Conservation (phyloP, 2,888 invertebrate genomes). For the Diloba caeruleocephala region DNA sequence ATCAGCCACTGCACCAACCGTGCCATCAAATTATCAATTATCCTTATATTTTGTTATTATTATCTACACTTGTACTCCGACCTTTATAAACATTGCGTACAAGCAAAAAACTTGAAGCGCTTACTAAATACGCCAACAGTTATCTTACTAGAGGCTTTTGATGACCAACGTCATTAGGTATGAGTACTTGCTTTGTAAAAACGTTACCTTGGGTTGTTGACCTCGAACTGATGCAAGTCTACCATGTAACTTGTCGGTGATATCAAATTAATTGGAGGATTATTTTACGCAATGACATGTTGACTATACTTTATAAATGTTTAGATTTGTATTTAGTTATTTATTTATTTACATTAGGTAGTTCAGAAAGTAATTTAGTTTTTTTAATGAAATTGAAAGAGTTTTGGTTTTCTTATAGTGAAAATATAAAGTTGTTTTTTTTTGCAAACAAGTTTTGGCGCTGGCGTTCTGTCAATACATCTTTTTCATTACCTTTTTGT, state of each 20-base stretch:
- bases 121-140: constrained; percentile 20
- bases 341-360: no score
- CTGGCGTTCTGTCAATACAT: no score
- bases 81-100: constrained; percentile 20
- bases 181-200: constrained; percentile 5
- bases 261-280: not conserved
- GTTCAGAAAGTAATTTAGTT: no score
- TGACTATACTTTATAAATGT: not conserved
- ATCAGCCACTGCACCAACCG: no score
- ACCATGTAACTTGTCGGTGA: not conserved
- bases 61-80: not conserved
- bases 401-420: no score
- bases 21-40: no score
- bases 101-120: constrained; percentile 13
- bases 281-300: no score
- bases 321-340: no score
- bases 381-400: no score
- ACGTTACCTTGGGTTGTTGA: not conserved
- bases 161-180: constrained; percentile 23
- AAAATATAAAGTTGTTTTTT: no score
- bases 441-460: no score
- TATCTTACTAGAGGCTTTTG: constrained; percentile 10
- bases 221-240: not conserved
- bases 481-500: no score
- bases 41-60: not conserved